Base-by-base conservation (phyloP, 2,797 vertebrate genomes). In the Enteromius anoplus region DNA sequence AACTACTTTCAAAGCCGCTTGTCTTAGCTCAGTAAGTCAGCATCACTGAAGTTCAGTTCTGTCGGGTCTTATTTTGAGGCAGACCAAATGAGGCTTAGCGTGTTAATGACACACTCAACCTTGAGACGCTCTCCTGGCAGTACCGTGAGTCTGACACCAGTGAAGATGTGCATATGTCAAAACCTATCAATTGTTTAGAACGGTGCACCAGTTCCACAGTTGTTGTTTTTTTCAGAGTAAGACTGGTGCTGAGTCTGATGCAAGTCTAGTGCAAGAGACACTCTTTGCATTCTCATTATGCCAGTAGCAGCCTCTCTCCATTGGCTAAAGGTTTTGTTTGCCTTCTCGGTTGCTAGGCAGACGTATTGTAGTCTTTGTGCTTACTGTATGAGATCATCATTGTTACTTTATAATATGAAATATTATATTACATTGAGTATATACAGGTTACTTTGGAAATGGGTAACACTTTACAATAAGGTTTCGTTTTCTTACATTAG, bases 181-280 rank as follows among this genome's bases (percentile, higher is more conserved):
- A 49, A 19, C 17, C 53, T 17, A 75, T 72, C n/a, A 37, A 23
- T 71, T 75, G 68, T 78, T 82, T 71, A 60, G 78, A 65, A 55
- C 1, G 2, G 17, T 9, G 34, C 26, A 11, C 62, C 58, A 49
- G 47, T 55, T 80, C 11, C 55, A 66, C 23, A 26, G 12, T 77
- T 69, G 42, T 45, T 45, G 45, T 42, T 47, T 4, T 6, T n/a
- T 2, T 47, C 21, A 34, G 23, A 45, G 26, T 26, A 14, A 34
- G 19, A 49, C 47, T 68, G 81, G 5, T 77, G 80, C 65, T 14
- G 65, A 82, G 71, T 76, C 82, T 88, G 87, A 88, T 88, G 87
- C 84, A 88, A 88, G 78, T 37, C 64, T 70, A 81, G 70, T 83
- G 86, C 83, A 88, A 88, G 80, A 79, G 78, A 78, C 81, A 32